Conservation (phyloP, 2,797 vertebrate species). For the Tachyglossus aculeatus region DNA sequence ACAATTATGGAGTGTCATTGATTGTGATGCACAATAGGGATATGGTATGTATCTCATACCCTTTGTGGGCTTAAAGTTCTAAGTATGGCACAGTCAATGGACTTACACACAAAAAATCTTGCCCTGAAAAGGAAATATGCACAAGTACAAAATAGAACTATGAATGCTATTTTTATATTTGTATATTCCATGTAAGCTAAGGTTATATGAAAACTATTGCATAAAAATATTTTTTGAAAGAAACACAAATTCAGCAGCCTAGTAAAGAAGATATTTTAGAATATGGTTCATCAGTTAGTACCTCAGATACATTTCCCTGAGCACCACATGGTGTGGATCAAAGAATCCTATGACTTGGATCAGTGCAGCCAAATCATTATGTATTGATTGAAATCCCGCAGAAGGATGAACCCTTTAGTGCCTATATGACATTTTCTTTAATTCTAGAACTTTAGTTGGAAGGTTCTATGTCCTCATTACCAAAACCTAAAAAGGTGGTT, state of each 20-base stretch:
- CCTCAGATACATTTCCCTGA: constrained; percentile 72
- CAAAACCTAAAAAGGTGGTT: constrained; percentile 27
- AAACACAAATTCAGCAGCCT: constrained; percentile 61
- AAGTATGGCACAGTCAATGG: constrained; percentile 14
- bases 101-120: constrained; percentile 12
- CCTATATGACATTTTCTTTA: constrained; percentile 10
- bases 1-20: neutral
- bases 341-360: constrained; percentile 81
- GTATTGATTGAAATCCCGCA: constrained; percentile 80
- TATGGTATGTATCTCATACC: constrained; percentile 3
- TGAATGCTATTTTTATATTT: constrained; percentile 57
- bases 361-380: constrained; percentile 84
- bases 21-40: neutral
- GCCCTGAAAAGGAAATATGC: constrained; percentile 39
- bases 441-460: constrained; percentile 12
- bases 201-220: constrained; percentile 62
- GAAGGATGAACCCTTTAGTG: constrained; percentile 70
- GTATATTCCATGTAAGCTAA: constrained; percentile 51
- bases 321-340: constrained; percentile 80
- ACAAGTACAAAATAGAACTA: constrained; percentile 42
- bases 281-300: constrained; percentile 75
- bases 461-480: neutral
- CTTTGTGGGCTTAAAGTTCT: constrained; percentile 59
- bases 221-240: constrained; percentile 66
- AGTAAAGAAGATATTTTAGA: constrained; percentile 70